phyloP scores from a whole-genome alignment of 2,113 vertebrate species.

The Sturnira hondurensis region DNA sequence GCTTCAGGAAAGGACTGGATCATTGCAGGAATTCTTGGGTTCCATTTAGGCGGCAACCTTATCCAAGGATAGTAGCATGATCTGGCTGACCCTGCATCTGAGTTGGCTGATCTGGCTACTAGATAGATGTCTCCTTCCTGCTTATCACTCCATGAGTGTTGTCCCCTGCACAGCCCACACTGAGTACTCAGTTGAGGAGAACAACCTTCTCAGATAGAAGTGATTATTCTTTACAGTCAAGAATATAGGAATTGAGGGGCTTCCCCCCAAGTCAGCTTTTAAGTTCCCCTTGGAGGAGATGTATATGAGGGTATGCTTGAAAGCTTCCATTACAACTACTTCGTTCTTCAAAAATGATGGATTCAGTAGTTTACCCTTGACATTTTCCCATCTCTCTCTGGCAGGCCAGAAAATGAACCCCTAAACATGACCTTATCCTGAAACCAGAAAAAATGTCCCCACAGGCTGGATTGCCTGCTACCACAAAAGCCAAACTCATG shows the following conservation, averaged over 20 bases:
- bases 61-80: neutral
- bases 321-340: neutral
- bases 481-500: no score
- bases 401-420: neutral
- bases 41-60: neutral
- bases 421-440: neutral
- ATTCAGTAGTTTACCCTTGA: neutral
- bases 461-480: no score
- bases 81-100: neutral
- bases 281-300: neutral
- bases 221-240: neutral
- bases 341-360: neutral
- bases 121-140: neutral
- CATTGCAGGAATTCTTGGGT: neutral
- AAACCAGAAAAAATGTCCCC: no score
- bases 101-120: neutral
- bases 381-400: neutral
- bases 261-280: neutral
- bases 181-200: neutral
- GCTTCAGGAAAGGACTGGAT: neutral
- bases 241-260: neutral
- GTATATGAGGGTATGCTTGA: neutral
- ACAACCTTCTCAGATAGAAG: neutral
- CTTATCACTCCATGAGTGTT: neutral
- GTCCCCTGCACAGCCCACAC: rapidly evolving